A percentile compares a stretch with the other conserved stretches of the same genome.
Conservation (phyloP, 2,888 invertebrate species). For the Archaeoteleia sp. region DNA sequence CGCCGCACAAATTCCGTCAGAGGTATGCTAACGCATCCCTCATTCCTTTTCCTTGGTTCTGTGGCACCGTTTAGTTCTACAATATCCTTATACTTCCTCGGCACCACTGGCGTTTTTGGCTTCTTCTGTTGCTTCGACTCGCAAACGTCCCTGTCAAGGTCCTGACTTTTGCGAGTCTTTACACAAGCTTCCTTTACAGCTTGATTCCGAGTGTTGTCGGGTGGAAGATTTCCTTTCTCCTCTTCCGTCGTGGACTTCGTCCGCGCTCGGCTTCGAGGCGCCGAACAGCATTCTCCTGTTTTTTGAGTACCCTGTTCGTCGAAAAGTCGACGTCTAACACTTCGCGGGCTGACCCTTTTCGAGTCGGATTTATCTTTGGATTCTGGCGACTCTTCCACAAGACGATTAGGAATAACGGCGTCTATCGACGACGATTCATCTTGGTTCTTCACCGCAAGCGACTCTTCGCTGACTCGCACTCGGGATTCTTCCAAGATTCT, state of each 20-base stretch:
- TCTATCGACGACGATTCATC: slow-evolving; percentile 56
- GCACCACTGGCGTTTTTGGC: slow-evolving; percentile 50
- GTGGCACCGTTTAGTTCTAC: slow-evolving; percentile 51
- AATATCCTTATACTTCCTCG: slow-evolving; percentile 54
- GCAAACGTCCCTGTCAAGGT: slow-evolving; percentile 31
- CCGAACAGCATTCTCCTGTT: neutral
- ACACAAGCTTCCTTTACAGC: slow-evolving; percentile 2
- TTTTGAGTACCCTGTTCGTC: too few species aligned
- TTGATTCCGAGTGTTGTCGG: neutral
- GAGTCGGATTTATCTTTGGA: neutral
- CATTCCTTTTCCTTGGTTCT: slow-evolving; percentile 51
- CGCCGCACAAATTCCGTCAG: slow-evolving; percentile 64
- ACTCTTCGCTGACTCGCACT: slow-evolving; percentile 67
- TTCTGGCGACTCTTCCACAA: slow-evolving; percentile 1
- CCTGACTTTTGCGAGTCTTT: slow-evolving; percentile 37
- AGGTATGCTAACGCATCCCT: slow-evolving; percentile 61
- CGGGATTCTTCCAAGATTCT: slow-evolving; percentile 67
- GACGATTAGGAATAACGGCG: slow-evolving; percentile 56
- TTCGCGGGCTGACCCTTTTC: neutral
- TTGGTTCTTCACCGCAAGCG: slow-evolving; percentile 56
- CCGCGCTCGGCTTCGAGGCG: slow-evolving; percentile 17
- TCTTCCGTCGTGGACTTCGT: slow-evolving; percentile 32
- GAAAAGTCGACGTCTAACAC: too few species aligned
- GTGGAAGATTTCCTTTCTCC: too few species aligned
- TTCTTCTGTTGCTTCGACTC: slow-evolving; percentile 37